phyloP scores from a whole-genome alignment of 2,113 vertebrate genomes.

The Etheostoma spectabile region DNA sequence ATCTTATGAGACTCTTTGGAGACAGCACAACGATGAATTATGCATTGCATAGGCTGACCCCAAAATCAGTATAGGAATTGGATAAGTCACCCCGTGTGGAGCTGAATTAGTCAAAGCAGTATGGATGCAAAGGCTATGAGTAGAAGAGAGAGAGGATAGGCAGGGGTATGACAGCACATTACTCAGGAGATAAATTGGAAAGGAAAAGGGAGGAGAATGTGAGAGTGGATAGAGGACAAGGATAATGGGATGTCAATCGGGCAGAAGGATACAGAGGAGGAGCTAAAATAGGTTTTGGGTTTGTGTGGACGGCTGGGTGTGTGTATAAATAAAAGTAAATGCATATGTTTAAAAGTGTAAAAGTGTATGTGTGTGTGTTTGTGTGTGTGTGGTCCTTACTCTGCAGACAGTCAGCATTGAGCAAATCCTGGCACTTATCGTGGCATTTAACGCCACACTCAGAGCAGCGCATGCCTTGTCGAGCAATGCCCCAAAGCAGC shows the following conservation, averaged over 20 bases:
- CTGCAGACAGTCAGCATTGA: slow-evolving; percentile 98
- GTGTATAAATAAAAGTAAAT: slow-evolving; percentile 5
- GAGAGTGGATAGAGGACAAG: slow-evolving; percentile 70
- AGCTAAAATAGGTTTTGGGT: slow-evolving; percentile 52
- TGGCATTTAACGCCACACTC: slow-evolving; percentile 99
- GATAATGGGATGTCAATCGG: slow-evolving; percentile 74
- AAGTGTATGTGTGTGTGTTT: neutral
- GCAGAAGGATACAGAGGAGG: slow-evolving; percentile 58
- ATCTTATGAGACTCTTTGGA: slow-evolving; percentile 44
- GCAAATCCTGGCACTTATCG: slow-evolving; percentile 98
- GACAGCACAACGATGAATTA: slow-evolving; percentile 48
- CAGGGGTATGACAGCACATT: slow-evolving; percentile 74
- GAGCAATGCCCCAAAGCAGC: slow-evolving; percentile 98
- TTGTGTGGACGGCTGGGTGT: slow-evolving; percentile 30
- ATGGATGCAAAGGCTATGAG: slow-evolving; percentile 61
- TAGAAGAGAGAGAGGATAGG: slow-evolving; percentile 46
- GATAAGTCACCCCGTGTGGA: slow-evolving; percentile 47
- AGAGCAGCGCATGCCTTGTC: slow-evolving; percentile 97
- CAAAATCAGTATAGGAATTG: slow-evolving; percentile 48
- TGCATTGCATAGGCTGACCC: slow-evolving; percentile 36
- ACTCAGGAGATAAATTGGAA: slow-evolving; percentile 77
- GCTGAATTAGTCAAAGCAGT: slow-evolving; percentile 62
- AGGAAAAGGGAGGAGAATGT: slow-evolving; percentile 66
- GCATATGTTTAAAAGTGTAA: slow-evolving; percentile 19
- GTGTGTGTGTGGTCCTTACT: slow-evolving; percentile 82